Base-by-base conservation (phyloP, 1,140 invertebrate species). In the Achatina immaculata region DNA sequence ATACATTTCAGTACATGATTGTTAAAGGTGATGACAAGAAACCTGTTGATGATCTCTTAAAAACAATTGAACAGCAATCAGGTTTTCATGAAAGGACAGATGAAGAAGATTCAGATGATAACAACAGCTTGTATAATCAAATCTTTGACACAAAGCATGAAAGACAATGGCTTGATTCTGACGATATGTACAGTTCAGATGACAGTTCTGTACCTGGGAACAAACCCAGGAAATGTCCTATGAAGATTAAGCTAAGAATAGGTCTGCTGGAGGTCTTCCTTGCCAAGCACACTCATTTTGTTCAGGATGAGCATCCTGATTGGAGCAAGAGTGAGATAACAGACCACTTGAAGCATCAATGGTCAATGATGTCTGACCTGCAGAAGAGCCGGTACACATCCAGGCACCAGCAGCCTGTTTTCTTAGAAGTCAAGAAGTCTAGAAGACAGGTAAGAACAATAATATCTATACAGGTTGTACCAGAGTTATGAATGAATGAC, bases 231-330 rank as follows among this genome's bases (percentile, higher is more conserved):
- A 62, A 31, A 42, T 43, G 55, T 16, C 40, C 62, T 48, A 9
- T 55, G 24, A 76, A 28, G 21, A n/a, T 69, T 6, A 68, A 40
- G 2, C 82, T 78, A 21, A 77, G 16, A 36, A 84, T 87, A 28
- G 84, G 84, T 42, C 85, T 83, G 11, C 90, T 90, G 86, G 83
- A 88, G 21, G 85, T 91, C 11, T 91, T 90, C 82, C 86, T 85
- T 80, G 81, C 87, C 74, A 89, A 88, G 69, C 85, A 88, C 78
- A 43, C 82, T 36, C 86, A 87, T 31, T 82, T 81, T 80, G 85
- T 89, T 28, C 75, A 82, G 42, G 73, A 78, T 45, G 87, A 91
- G 48, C 88, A 92, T 81, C 88, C 90, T 19, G 86, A 86, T n/a
- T 88, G 87, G 69, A 82, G 81, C 65, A 86, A 87, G 19, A 82